A percentile compares a stretch with the other conserved stretches of the same genome.
phyloP scores from a whole-genome alignment of 2,888 invertebrate genomes.

The Hydraecia micacea region DNA sequence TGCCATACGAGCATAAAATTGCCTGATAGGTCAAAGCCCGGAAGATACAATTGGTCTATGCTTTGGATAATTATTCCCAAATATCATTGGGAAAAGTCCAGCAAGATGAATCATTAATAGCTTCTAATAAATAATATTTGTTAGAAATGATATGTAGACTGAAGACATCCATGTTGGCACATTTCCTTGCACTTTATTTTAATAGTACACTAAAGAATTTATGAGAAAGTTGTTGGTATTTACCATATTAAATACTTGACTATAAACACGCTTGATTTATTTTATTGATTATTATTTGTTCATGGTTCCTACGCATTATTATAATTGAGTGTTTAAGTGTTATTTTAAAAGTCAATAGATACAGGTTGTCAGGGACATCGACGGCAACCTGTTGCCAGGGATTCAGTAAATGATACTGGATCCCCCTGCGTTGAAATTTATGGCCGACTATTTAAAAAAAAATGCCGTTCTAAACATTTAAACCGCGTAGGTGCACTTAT shows the following conservation, averaged over 20 bases:
- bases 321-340: conserved; percentile 13
- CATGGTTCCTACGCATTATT: neutral
- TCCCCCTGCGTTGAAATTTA: too few species aligned
- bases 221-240: conserved; percentile 20
- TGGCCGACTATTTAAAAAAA: neutral
- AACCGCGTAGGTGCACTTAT: too few species aligned
- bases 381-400: too few species aligned
- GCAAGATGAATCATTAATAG: conserved; percentile 17
- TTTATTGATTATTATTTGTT: conserved; percentile 25
- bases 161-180: conserved; percentile 4
- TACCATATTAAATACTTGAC: neutral
- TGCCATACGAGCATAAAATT: neutral
- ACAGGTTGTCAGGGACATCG: neutral
- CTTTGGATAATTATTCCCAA: neutral
- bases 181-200: conserved; percentile 16
- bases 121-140: neutral
- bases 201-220: conserved; percentile 7
- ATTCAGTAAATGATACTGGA: too few species aligned
- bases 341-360: conserved; percentile 24
- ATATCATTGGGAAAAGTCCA: conserved; percentile 13
- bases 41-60: neutral
- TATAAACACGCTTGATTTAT: conserved; percentile 29
- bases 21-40: neutral
- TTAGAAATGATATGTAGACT: conserved; percentile 1
- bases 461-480: neutral